phyloP scores from a whole-genome alignment of 2,113 vertebrate species.

The Parus major region DNA sequence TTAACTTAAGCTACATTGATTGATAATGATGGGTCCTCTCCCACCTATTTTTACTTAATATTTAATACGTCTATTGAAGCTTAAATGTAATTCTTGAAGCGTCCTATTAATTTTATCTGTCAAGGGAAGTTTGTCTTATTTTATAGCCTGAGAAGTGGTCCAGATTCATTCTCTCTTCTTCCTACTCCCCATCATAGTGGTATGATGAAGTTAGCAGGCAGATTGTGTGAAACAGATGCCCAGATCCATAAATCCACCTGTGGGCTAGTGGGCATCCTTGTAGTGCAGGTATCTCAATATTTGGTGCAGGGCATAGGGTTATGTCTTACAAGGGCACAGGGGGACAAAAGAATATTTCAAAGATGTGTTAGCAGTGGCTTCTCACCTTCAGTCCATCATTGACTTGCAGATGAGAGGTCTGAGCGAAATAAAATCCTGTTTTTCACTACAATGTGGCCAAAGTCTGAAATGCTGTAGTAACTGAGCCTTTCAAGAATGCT shows the following conservation, averaged over 20 bases:
- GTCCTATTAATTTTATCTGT: slow-evolving; percentile 35
- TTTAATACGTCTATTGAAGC: slow-evolving; percentile 45
- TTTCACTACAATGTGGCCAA: neutral
- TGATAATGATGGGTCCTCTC: slow-evolving; percentile 48
- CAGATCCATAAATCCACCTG: neutral
- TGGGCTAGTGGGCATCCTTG: neutral
- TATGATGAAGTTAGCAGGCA: neutral
- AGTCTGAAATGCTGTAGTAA: neutral
- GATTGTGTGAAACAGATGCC: neutral
- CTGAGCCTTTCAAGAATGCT: neutral
- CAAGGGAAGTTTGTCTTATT: slow-evolving; percentile 34
- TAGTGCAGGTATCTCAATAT: neutral
- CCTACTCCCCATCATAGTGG: neutral
- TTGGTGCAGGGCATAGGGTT: neutral
- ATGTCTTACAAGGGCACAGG: neutral
- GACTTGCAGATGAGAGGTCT: neutral
- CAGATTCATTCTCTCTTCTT: neutral
- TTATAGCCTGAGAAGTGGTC: slow-evolving; percentile 15
- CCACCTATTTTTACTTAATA: slow-evolving; percentile 50
- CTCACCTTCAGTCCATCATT: neutral
- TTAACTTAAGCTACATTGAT: slow-evolving; percentile 46
- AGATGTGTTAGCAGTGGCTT: neutral
- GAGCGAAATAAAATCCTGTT: neutral
- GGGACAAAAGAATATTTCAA: neutral
- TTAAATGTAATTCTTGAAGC: slow-evolving; percentile 41